Conservation (phyloP, 2,888 invertebrate species). For the Laothoe populi region DNA sequence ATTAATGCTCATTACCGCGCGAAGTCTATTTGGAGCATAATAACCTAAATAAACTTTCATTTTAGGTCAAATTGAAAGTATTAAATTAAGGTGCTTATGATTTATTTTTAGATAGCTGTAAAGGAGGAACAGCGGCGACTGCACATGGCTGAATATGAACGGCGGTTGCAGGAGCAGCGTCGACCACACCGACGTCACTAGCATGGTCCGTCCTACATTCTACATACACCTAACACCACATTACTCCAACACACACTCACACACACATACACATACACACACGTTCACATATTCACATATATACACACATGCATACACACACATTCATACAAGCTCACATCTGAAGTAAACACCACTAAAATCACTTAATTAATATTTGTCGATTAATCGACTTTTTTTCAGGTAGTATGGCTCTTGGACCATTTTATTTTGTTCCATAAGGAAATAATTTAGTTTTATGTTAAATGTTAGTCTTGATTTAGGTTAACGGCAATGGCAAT, state of each 20-base stretch:
- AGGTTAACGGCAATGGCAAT: conserved; percentile 58
- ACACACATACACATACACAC: conserved; percentile 34
- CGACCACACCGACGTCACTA: conserved; percentile 82
- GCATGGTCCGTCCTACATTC: conserved; percentile 78
- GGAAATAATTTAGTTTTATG: conserved; percentile 58
- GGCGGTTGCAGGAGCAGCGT: conserved; percentile 90
- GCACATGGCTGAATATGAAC: conserved; percentile 94
- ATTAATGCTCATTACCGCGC: too few relatives aligned
- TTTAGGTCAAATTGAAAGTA: too few relatives aligned
- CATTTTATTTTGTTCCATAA: conserved; percentile 51
- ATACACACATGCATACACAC: conserved; percentile 35
- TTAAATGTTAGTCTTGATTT: conserved; percentile 54
- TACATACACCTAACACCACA: conserved; percentile 39
- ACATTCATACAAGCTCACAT: conserved; percentile 29
- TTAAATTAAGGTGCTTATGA: not conserved
- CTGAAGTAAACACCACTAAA: conserved; percentile 30
- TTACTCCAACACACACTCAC: conserved; percentile 35
- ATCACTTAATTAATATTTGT: conserved; percentile 46
- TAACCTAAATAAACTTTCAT: too few relatives aligned
- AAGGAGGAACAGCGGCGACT: conserved; percentile 95
- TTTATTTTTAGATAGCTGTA: conserved; percentile 89
- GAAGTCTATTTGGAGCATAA: too few relatives aligned
- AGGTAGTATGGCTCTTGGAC: conserved; percentile 57
- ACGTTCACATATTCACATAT: conserved; percentile 26
- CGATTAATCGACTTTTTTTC: conserved; percentile 67